Evolutionary conservation across 1,140 invertebrate species (phyloP).

Genomic region (Anastatus disparis): DNA sequence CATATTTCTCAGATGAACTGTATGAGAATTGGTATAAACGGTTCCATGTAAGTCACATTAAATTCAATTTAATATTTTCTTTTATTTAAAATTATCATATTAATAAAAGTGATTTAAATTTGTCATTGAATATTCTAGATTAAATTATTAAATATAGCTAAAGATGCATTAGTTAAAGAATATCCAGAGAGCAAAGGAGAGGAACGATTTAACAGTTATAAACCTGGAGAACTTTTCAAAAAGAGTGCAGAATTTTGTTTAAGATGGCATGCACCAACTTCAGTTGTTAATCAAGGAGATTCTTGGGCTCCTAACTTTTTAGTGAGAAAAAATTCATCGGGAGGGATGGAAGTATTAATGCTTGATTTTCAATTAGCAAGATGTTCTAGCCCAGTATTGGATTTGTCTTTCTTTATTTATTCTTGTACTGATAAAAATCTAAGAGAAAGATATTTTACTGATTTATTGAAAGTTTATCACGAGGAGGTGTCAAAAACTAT

Average conservation of each 20-base stretch:
- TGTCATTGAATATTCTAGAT: neutral
- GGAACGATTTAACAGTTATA: conserved; percentile 65
- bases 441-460: conserved; percentile 69
- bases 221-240: conserved; percentile 49
- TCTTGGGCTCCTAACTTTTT: conserved; percentile 81
- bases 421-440: conserved; percentile 71
- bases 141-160: conserved; percentile 37
- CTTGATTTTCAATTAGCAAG: conserved; percentile 78
- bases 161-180: conserved; percentile 73
- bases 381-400: conserved; percentile 70
- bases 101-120: neutral
- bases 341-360: conserved; percentile 66
- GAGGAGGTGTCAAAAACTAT: conserved; percentile 68
- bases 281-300: conserved; percentile 77
- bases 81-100: too few relatives aligned
- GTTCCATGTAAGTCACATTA: conserved; percentile 66
- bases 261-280: conserved; percentile 51
- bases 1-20: conserved; percentile 70
- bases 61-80: too few relatives aligned
- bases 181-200: conserved; percentile 69
- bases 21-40: conserved; percentile 72
- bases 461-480: conserved; percentile 70
- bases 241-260: conserved; percentile 52
- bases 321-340: conserved; percentile 63
- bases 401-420: conserved; percentile 74